Base-by-base conservation (phyloP, 1,140 invertebrate genomes). In the Elymnias hypermnestra region DNA sequence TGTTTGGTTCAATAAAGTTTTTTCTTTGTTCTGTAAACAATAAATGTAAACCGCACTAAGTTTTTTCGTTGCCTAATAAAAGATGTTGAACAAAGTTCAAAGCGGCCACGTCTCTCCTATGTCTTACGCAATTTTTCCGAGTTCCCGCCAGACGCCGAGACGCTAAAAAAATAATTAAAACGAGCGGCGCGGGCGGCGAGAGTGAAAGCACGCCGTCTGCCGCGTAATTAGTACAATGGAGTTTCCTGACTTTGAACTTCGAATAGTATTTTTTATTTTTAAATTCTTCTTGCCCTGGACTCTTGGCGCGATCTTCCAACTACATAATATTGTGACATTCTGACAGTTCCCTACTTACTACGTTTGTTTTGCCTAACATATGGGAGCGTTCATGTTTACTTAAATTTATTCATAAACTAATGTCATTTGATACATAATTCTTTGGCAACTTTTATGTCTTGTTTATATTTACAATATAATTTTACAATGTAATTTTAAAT, bases 131-230 rank as follows among this genome's bases (percentile, higher is more conserved):
- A 74, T 82, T 82, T 81, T 81, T 75, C 68, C 67, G 53, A 56
- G 57, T 63, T 67, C 72, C 69, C 72, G 71, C 71, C 81, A 82
- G 81, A 82, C 81, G 81, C 65, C 77, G 77, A 78, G 81, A 84
- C 81, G 81, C 66, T 82, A 81, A 84, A 83, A 84, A 84, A 84
- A 84, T 84, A 84, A 84, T 84, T 84, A 84, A 84, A 84, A 81
- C 78, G 65, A 67, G 63, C 72, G 67, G 51, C 44, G 44, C 23
- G 31, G 42, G 43, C 68, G 35, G 63, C 67, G 81, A 82, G 71
- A 82, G 77, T 59, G 81, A 82, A 75, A 84, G 74, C 77, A 46
- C 77, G 81, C 77, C 76, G 81, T 82, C 81, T 83, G 69, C 81
- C 71, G 64, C 75, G 81, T 84, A 84, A 84, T 84, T 84, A 84